Evolutionary conservation across 2,113 vertebrate genomes (phyloP), one percentile per base, ranked within the genome.

Genomic region (Bufo gargarizans): DNA sequence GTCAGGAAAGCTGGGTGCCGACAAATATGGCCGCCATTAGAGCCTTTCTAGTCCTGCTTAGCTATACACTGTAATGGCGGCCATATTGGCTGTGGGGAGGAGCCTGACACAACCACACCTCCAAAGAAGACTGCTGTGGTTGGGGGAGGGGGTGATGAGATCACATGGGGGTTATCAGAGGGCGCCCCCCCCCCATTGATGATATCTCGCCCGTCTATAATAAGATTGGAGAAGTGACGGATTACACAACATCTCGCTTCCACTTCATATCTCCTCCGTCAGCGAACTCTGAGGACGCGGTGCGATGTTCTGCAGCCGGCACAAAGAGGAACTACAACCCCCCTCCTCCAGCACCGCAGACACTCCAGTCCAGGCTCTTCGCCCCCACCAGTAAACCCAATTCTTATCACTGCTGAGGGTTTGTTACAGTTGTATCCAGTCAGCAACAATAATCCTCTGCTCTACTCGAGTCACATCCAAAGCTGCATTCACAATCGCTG

Each of bases 161-260:
- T n/a, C n/a, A n/a, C n/a, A n/a, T n/a, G n/a, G 33, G 33, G 33
- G 33, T 33, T 33, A 33, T 33, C 1, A 33, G 33, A 33, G 33
- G 56, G 13, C 56, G 1, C 59, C 59, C 59, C 59, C 59, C 45
- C 17, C 58, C 5, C 20, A 20, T 63, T 61, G 67, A 61, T 45
- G 13, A 12, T n/a, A 47, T 20, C 12, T 82, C 45, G 19, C 17
- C 45, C 43, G 22, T 82, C 59, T 55, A 84, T 69, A 22, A 71
- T 69, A 84, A 84, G 63, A 84, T 50, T 84, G 65, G 49, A 55
- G 82, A 84, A 84, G 82, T 84, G 47, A 14, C 67, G 53, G 3
- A n/a, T 69, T 50, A 14, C 63, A 10, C 79, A 49, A 84, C 14
- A 55, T 33, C 63, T 12, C 65, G 20, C 63, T 84, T 71, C 63